Conservation (phyloP, 2,888 invertebrate genomes). For the Galerucella nymphaeae region DNA sequence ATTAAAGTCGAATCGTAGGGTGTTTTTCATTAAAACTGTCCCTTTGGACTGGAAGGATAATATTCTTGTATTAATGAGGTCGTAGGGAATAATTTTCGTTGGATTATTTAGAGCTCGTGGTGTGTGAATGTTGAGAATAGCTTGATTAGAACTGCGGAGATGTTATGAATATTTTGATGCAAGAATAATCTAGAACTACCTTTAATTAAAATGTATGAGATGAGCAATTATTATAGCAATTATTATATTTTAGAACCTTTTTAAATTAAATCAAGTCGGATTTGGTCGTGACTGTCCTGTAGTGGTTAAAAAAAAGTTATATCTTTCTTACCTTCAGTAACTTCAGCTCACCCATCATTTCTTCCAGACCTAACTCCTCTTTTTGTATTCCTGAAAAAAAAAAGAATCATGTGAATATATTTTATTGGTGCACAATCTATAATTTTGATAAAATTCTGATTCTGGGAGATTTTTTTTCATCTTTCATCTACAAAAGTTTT, state of each 20-base stretch:
- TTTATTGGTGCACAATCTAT: too few species aligned
- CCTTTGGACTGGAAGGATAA: slow-evolving; percentile 31
- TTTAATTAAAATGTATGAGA: background rate
- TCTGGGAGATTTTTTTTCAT: too few species aligned
- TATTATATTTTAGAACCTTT: background rate
- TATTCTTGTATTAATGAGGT: slow-evolving; percentile 35
- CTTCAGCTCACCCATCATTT: too few species aligned
- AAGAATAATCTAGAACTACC: background rate
- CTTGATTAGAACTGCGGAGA: slow-evolving; percentile 18
- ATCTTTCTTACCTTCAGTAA: too few species aligned
- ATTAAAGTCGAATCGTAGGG: slow-evolving; percentile 24
- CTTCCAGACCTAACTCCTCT: too few species aligned
- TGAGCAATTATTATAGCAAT: background rate
- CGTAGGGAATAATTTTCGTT: slow-evolving; percentile 27
- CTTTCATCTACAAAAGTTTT: too few species aligned
- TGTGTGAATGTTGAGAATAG: slow-evolving; percentile 10
- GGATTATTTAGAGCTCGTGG: slow-evolving; percentile 23
- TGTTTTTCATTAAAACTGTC: slow-evolving; percentile 33
- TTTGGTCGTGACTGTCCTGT: too few species aligned
- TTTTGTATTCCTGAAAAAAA: too few species aligned
- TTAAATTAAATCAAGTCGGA: background rate
- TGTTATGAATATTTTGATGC: slow-evolving; percentile 8
- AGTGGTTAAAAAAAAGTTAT: too few species aligned
- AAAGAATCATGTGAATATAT: too few species aligned
- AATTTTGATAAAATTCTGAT: too few species aligned